These are phyloP conservation scores for Diarsia mendica DNA, from an alignment of 2,888 invertebrate species.

Conservation along the genomic window DNA sequence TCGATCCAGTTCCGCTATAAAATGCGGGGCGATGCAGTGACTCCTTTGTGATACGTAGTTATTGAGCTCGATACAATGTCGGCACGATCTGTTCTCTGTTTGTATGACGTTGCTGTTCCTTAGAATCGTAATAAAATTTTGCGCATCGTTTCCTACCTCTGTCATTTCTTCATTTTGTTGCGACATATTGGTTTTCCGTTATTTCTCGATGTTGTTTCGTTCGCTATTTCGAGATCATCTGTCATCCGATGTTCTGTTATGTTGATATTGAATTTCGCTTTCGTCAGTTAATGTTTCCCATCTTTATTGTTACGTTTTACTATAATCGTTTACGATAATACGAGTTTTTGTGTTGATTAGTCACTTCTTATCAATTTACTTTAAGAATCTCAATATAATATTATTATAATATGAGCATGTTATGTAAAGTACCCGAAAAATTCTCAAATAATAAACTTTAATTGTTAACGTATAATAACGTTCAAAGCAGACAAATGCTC, in stretches of 20 bases:
- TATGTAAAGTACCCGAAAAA: neutral
- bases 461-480: neutral
- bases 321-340: neutral
- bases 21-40: conserved; percentile 70
- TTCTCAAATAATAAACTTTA: neutral
- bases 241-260: conserved; percentile 44
- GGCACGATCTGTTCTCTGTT: conserved; percentile 71
- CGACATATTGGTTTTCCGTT: conserved; percentile 58
- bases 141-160: conserved; percentile 62
- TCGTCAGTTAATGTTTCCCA: conserved; percentile 13
- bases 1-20: conserved; percentile 60
- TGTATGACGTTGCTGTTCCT: conserved; percentile 70
- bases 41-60: conserved; percentile 72
- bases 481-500: neutral
- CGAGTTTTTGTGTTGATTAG: neutral
- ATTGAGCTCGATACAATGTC: conserved; percentile 75
- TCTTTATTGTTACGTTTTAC: conserved; percentile 24
- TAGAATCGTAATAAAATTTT: conserved; percentile 73
- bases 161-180: conserved; percentile 64
- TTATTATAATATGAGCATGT: neutral
- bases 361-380: neutral
- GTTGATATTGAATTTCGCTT: conserved; percentile 54
- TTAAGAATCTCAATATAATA: neutral
- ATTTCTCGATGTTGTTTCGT: conserved; percentile 44
- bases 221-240: conserved; percentile 34